A percentile compares a stretch with the other conserved stretches of the same genome.
Evolutionary conservation across 2,888 invertebrate species (phyloP).

Genomic region (Yponomeuta cagnagella): DNA sequence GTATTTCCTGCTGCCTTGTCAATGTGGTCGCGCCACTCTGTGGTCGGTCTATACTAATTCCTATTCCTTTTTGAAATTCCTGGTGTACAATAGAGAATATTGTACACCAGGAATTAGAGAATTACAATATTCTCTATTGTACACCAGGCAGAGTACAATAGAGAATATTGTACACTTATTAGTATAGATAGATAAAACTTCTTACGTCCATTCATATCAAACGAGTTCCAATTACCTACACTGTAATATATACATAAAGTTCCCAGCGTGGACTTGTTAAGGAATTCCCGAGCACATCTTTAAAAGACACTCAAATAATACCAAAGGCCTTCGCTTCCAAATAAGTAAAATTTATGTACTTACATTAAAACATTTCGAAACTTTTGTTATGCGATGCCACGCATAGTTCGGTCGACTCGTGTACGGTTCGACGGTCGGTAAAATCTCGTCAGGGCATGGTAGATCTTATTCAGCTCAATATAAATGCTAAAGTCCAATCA

Average conservation of each 20-base stretch:
- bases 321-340: conserved; percentile 4
- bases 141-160: too few relatives aligned
- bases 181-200: too few relatives aligned
- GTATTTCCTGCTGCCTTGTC: too few relatives aligned
- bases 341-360: conserved; percentile 5
- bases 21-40: too few relatives aligned
- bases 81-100: too few relatives aligned
- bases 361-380: background rate
- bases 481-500: background rate
- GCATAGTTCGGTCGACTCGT: background rate
- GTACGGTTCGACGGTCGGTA: background rate
- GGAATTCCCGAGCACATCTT: background rate
- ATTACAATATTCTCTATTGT: too few relatives aligned
- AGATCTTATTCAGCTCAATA: background rate
- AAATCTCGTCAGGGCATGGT: background rate
- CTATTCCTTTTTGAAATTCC: too few relatives aligned
- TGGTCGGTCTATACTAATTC: too few relatives aligned
- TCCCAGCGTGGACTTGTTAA: background rate
- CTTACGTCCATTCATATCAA: background rate
- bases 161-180: background rate
- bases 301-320: background rate
- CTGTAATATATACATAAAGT: background rate
- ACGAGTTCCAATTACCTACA: background rate
- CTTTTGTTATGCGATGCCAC: background rate
- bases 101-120: too few relatives aligned